These are phyloP conservation scores for Meandrina meandrites DNA, from an alignment of 92 coral and sea anemone genomes.

Conservation along the genomic window DNA sequence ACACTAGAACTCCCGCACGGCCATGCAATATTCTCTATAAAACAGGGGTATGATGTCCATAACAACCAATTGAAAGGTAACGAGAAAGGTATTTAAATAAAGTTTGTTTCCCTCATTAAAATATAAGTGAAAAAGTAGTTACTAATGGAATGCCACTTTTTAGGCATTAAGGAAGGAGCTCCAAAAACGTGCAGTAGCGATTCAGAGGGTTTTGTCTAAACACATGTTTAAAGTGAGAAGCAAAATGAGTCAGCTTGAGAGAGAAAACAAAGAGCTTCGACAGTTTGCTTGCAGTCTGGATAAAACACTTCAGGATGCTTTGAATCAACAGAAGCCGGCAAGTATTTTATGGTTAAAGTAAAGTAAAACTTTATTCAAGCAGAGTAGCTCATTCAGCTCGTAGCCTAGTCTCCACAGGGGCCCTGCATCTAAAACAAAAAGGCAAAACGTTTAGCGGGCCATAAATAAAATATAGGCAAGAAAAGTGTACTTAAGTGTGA, in stretches of 20 bases:
- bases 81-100: too few relatives aligned
- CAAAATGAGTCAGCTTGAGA: slow-evolving; percentile 19
- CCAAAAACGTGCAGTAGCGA: background rate
- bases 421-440: too few relatives aligned
- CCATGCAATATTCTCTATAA: too few relatives aligned
- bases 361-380: too few relatives aligned
- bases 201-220: background rate
- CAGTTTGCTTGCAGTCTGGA: slow-evolving; percentile 1
- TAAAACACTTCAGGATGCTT: slow-evolving; percentile 1
- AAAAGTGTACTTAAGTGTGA: background rate
- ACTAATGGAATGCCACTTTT: background rate
- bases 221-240: slow-evolving; percentile 1
- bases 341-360: background rate
- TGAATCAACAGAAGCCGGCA: background rate
- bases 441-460: too few relatives aligned
- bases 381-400: too few relatives aligned
- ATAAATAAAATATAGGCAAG: too few relatives aligned
- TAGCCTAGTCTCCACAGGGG: too few relatives aligned
- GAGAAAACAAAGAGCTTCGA: slow-evolving; percentile 23
- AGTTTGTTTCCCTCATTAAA: too few relatives aligned
- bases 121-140: background rate
- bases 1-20: too few relatives aligned
- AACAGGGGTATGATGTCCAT: too few relatives aligned
- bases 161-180: slow-evolving; percentile 13
- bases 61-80: too few relatives aligned